Evolutionary conservation across 2,797 vertebrate species (phyloP), one percentile per base, ranked within the genome.

Genomic region (Molossus molossus): DNA sequence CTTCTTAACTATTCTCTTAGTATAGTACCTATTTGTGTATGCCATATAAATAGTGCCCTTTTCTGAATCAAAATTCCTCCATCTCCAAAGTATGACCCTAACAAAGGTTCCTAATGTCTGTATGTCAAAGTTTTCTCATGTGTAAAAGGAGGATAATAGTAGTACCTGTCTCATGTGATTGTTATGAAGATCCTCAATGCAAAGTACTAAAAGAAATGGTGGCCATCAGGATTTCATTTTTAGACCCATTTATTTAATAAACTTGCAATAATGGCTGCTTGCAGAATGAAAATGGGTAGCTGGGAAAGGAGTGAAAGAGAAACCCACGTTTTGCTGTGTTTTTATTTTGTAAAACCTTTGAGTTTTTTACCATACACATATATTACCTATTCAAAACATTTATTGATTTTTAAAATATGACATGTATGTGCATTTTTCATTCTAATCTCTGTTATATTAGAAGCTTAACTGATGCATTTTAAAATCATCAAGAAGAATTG

Each of bases 401-500:
- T 29, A 92, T 53, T 62, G 11, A 13, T 67, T 72, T 83, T 18
- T 48, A 62, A 87, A 90, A 57, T 90, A 58, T 7, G 87, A 73
- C 6, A 55, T 55, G 45, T 73, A 18, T 75, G 11, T 73, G 37
- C 72, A 45, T 58, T 92, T 1, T 81, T 86, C 67, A 77, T 77
- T 87, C 94, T 69, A 69, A 69, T 69, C 5, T 69, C n/a, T 37
- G 18, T 33, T 55, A 29, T 73, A 33, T 73, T 87, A 91, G 79
- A 88, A 81, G 69, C 33, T 86, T 94, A 77, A 90, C 76, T 58
- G 20, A 72, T 72, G 10, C 20, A 67, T 65, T 90, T 87, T 70
- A 33, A 84, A 92, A 90, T 73, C 40, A 75, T n/a, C 17, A 95
- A 87, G 25, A 53, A 40, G 94, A 81, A 84, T 73, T 65, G 45